A percentile compares a stretch with the other conserved stretches of the same genome.
These are phyloP conservation scores for Varecia variegata DNA, from an alignment of 2,797 vertebrate species.

Conservation along the genomic window DNA sequence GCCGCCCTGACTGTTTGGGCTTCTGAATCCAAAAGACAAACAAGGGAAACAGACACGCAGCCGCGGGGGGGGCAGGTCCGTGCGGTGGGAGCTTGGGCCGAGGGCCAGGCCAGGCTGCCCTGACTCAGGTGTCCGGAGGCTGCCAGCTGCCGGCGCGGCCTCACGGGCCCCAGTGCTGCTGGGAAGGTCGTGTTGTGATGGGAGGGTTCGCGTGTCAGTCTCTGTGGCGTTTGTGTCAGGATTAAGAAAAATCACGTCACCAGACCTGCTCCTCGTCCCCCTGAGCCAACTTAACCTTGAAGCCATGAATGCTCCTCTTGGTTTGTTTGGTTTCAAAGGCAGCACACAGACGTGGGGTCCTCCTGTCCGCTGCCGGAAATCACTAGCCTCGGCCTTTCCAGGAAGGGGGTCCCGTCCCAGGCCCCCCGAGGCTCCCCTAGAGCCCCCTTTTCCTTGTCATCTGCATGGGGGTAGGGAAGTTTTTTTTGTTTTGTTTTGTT, in stretches of 20 bases:
- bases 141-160: not conserved
- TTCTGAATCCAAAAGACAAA: not conserved
- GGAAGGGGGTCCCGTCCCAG: fast-evolving
- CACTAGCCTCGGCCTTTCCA: not conserved
- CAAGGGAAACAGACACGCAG: fast-evolving
- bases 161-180: not conserved
- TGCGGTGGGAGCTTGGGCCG: fast-evolving
- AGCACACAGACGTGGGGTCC: fast-evolving
- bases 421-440: fast-evolving
- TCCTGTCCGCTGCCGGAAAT: fast-evolving
- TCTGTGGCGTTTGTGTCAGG: not conserved
- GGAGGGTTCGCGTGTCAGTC: not conserved
- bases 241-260: not conserved
- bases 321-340: not conserved
- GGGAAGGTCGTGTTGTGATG: fast-evolving
- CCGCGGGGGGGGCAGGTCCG: fast-evolving
- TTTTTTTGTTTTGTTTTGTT: not conserved
- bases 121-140: not conserved
- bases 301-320: fast-evolving
- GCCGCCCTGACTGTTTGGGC: not conserved
- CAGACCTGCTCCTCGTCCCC: fast-evolving
- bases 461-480: not conserved
- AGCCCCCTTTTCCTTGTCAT: not conserved
- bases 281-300: not conserved
- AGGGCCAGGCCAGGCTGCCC: not conserved